Percentiles rank a stretch among this genome's conserved stretches.
Evolutionary conservation across 2,888 invertebrate species (phyloP).

Genomic region (Nemapogon koenigi): DNA sequence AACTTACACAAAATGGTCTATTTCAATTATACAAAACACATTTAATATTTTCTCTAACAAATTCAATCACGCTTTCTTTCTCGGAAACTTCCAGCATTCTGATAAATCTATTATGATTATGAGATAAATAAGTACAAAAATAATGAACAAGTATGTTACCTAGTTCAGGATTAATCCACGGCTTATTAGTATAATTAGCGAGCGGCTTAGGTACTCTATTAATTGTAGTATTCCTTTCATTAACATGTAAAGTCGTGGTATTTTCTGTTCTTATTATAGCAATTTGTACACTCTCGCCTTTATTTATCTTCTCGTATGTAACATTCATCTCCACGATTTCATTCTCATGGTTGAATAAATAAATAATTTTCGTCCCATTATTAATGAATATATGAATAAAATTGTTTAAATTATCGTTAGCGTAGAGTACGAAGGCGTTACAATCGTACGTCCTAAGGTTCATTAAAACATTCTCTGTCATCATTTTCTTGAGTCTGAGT

Average conservation of each 20-base stretch:
- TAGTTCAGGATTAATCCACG: conserved; percentile 84
- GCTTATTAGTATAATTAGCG: conserved; percentile 81
- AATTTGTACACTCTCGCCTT: conserved; percentile 86
- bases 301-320: conserved; percentile 75
- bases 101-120: no score
- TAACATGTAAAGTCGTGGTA: conserved; percentile 81
- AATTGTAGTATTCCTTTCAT: conserved; percentile 75
- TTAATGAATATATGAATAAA: conserved; percentile 89
- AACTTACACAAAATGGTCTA: no score
- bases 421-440: conserved; percentile 84
- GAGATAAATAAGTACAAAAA: no score
- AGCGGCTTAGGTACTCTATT: conserved; percentile 73
- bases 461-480: conserved; percentile 82
- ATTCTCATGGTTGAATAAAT: conserved; percentile 83
- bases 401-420: conserved; percentile 92
- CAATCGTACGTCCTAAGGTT: conserved; percentile 88
- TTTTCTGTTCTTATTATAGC: conserved; percentile 80
- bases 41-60: neutral
- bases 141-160: no score
- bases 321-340: conserved; percentile 82
- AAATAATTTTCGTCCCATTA: conserved; percentile 80
- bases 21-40: neutral
- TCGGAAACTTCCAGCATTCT: conserved; percentile 14
- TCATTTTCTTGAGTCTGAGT: conserved; percentile 73
- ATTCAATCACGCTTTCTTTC: neutral